A percentile compares a stretch with the other conserved stretches of the same genome.
These are phyloP conservation scores for Coptotermes formosanus DNA, from an alignment of 1,140 invertebrate genomes.

Conservation along the genomic window DNA sequence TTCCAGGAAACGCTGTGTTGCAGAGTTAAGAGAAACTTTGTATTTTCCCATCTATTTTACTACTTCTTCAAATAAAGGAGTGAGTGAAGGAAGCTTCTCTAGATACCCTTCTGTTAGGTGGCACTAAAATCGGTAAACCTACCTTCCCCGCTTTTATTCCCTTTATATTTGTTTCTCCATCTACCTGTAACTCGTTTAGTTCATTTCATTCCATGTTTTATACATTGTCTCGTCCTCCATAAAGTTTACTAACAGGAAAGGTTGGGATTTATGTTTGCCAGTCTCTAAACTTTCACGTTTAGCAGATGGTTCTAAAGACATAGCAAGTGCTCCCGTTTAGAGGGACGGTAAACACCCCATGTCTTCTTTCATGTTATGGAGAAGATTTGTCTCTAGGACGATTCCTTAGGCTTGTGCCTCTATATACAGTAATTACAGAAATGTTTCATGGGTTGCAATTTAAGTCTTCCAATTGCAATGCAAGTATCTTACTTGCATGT, in stretches of 20 bases:
- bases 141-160: background rate
- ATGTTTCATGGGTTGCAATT: background rate
- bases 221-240: too few species aligned
- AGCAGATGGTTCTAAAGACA: background rate
- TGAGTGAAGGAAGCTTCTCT: background rate
- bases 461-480: background rate
- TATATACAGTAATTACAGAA: background rate
- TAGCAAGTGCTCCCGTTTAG: background rate
- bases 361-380: background rate
- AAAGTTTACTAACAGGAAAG: background rate
- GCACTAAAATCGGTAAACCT: background rate
- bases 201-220: background rate
- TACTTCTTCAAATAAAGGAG: background rate
- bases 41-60: conserved; percentile 4
- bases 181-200: background rate
- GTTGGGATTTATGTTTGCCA: background rate
- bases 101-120: background rate
- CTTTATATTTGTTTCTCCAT: background rate
- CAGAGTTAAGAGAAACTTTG: background rate
- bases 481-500: background rate
- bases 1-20: background rate
- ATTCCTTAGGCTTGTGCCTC: background rate
- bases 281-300: background rate
- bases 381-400: background rate
- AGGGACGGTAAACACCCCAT: background rate